Evolutionary conservation across 2,797 vertebrate species (phyloP).

Genomic region (Gadopsis marmoratus): DNA sequence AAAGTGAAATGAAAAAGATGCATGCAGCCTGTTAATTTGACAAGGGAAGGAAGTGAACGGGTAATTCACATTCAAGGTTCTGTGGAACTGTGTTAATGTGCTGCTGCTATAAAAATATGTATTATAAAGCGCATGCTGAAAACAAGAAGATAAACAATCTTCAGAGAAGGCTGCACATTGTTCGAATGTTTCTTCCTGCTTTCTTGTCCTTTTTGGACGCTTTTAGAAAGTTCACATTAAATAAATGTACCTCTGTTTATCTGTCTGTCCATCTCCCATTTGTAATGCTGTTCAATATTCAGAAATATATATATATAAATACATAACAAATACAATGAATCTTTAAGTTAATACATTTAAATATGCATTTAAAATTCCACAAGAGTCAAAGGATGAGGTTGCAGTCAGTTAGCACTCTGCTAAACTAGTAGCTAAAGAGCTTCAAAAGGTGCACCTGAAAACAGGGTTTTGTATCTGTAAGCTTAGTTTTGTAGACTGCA

Average conservation of each 20-base stretch:
- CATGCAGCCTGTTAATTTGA: slow-evolving; percentile 36
- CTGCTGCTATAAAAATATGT: slow-evolving; percentile 42
- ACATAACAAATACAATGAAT: background rate
- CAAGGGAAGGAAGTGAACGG: slow-evolving; percentile 33
- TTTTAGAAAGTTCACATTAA: background rate
- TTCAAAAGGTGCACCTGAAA: too few species aligned
- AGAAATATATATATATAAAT: background rate
- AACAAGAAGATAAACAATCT: background rate
- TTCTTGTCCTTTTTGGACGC: background rate
- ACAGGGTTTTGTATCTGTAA: too few species aligned
- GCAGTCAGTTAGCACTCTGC: background rate
- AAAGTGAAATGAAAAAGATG: slow-evolving; percentile 30
- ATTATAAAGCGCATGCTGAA: slow-evolving; percentile 21
- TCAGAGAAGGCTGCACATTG: background rate
- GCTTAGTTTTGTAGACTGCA: too few species aligned
- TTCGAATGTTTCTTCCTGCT: background rate
- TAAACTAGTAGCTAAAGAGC: too few species aligned
- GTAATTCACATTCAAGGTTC: slow-evolving; percentile 27
- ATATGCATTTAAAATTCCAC: background rate
- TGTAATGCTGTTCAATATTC: background rate
- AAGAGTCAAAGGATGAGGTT: background rate
- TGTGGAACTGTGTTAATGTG: slow-evolving; percentile 50
- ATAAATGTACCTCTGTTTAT: background rate
- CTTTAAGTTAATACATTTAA: background rate
- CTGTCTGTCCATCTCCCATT: background rate